phyloP scores from a whole-genome alignment of 2,797 vertebrate species.

The Eospalax fontanierii region DNA sequence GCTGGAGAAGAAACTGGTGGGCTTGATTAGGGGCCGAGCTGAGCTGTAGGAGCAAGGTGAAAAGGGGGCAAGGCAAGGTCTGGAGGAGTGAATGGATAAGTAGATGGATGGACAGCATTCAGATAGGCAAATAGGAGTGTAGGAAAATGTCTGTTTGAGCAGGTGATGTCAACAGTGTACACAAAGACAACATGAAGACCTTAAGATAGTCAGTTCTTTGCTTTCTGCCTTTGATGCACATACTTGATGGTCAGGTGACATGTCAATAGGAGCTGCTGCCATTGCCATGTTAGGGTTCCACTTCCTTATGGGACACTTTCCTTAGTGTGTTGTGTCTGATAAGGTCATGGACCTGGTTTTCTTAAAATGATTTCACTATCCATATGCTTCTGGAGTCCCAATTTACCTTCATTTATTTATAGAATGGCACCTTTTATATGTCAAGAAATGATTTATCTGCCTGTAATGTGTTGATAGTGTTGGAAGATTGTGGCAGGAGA shows the following conservation, averaged over 20 bases:
- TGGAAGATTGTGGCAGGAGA: background rate
- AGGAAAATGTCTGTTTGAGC: background rate
- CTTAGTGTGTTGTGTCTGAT: background rate
- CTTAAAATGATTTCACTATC: background rate
- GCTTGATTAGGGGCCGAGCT: background rate
- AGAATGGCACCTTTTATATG: background rate
- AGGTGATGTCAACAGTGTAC: too few species aligned
- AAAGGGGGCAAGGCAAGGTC: background rate
- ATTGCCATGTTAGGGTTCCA: background rate
- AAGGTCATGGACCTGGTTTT: background rate
- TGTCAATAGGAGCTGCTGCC: background rate
- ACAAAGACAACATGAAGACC: background rate
- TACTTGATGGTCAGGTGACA: background rate
- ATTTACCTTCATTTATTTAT: background rate
- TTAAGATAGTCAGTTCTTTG: background rate
- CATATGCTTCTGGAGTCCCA: background rate
- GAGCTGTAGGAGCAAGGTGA: background rate
- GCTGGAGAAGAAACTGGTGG: background rate
- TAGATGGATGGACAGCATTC: background rate
- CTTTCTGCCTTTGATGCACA: background rate
- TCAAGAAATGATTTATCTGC: background rate
- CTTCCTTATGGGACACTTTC: background rate
- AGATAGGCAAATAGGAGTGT: background rate
- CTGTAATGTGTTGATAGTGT: background rate
- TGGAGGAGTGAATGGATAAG: background rate